Percentiles rank a stretch among this genome's conserved stretches.
phyloP scores from a whole-genome alignment of 1,140 invertebrate genomes.

The Magallana ariakensis region DNA sequence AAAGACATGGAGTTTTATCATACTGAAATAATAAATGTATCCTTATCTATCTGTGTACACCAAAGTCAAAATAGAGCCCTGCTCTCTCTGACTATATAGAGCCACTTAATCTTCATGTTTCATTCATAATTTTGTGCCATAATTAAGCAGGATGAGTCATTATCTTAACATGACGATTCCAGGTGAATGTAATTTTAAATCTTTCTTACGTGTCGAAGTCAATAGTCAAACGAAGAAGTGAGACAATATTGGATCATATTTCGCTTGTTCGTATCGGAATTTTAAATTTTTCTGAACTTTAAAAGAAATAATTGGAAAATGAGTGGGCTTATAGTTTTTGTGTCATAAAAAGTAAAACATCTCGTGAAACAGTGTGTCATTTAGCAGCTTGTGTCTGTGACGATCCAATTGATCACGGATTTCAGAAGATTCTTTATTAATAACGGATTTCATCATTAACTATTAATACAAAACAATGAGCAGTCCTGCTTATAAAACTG shows the following conservation, averaged over 20 bases:
- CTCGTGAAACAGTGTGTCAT: neutral
- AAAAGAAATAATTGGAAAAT: slow-evolving; percentile 11
- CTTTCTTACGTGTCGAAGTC: neutral
- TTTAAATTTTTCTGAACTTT: neutral
- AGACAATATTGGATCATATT: neutral
- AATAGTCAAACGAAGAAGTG: neutral
- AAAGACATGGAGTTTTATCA: neutral
- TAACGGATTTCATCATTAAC: neutral
- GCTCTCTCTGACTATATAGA: neutral
- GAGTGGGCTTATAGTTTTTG: neutral
- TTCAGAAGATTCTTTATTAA: neutral
- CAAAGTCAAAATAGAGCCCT: neutral
- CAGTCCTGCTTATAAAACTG: neutral
- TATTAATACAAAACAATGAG: neutral
- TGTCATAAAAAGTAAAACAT: neutral
- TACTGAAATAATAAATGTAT: slow-evolving; percentile 6
- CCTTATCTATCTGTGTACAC: neutral
- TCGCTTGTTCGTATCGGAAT: neutral
- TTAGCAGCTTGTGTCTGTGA: neutral
- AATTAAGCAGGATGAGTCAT: slow-evolving; percentile 19
- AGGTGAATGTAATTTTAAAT: slow-evolving; percentile 5
- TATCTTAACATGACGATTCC: neutral
- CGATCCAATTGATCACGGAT: neutral
- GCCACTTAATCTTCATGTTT: neutral
- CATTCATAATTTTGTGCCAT: slow-evolving; percentile 3